Evolutionary conservation across 2,888 invertebrate genomes (phyloP).

Genomic region (Hydropsyche betteni): DNA sequence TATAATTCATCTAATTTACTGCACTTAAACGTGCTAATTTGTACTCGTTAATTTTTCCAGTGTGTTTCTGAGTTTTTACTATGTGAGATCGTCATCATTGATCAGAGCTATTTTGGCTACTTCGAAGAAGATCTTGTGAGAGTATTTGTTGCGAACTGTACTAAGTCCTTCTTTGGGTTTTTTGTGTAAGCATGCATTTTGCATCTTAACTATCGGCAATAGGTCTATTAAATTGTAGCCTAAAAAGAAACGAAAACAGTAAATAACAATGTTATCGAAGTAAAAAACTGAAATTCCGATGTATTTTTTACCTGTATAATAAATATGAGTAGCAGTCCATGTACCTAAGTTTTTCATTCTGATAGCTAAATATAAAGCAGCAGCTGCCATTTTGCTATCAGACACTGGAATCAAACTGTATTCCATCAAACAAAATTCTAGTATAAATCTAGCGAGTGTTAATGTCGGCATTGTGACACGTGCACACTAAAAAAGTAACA

Average conservation of each 20-base stretch:
- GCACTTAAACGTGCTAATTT: slow-evolving; percentile 10
- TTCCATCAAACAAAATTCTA: slow-evolving; percentile 94
- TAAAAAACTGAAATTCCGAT: slow-evolving; percentile 38
- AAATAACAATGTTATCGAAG: background rate
- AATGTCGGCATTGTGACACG: slow-evolving; percentile 89
- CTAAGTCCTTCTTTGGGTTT: slow-evolving; percentile 82
- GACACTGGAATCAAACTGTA: slow-evolving; percentile 79
- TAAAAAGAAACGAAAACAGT: slow-evolving; percentile 55
- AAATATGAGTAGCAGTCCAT: slow-evolving; percentile 79
- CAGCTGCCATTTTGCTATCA: slow-evolving; percentile 92
- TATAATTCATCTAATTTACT: background rate
- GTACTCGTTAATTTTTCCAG: slow-evolving; percentile 1
- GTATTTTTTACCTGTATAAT: slow-evolving; percentile 73
- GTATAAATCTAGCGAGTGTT: slow-evolving; percentile 92
- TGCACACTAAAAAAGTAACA: slow-evolving; percentile 75
- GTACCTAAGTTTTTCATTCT: slow-evolving; percentile 80
- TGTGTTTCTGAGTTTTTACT: background rate
- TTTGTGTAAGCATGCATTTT: slow-evolving; percentile 81
- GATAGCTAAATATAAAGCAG: slow-evolving; percentile 86
- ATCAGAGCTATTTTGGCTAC: slow-evolving; percentile 83
- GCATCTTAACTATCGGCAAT: slow-evolving; percentile 71
- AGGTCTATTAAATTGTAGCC: slow-evolving; percentile 82
- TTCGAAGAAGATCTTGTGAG: slow-evolving; percentile 92
- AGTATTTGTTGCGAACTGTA: slow-evolving; percentile 92
- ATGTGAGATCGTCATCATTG: slow-evolving; percentile 55